phyloP scores from a whole-genome alignment of 2,888 invertebrate species.

The Anagyrus pseudococci region DNA sequence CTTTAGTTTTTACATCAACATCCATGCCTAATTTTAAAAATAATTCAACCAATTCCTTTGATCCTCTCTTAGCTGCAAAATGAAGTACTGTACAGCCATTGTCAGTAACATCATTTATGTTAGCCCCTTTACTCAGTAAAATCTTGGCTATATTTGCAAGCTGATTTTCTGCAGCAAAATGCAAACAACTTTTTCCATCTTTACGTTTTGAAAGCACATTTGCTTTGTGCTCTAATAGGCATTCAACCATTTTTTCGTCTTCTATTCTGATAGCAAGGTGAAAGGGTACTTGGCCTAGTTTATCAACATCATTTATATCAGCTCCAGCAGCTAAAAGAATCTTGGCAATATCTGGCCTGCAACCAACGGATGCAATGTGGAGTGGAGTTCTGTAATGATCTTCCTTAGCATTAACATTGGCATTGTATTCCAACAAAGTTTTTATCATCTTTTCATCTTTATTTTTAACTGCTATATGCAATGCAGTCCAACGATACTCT shows the following conservation, averaged over 20 bases:
- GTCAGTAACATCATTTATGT: slow-evolving; percentile 19
- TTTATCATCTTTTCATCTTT: slow-evolving; percentile 34
- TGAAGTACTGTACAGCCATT: slow-evolving; percentile 30
- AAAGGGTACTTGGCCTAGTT: slow-evolving; percentile 28
- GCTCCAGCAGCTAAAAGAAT: slow-evolving; percentile 33
- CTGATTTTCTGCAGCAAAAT: slow-evolving; percentile 34
- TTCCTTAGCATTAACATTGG: slow-evolving; percentile 33
- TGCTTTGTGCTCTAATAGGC: slow-evolving; percentile 25
- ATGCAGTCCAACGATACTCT: slow-evolving; percentile 31
- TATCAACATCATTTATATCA: slow-evolving; percentile 31
- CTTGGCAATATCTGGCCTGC: slow-evolving; percentile 26
- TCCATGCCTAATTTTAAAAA: slow-evolving; percentile 35
- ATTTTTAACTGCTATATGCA: slow-evolving; percentile 33
- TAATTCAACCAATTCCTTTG: slow-evolving; percentile 29
- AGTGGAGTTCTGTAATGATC: slow-evolving; percentile 29
- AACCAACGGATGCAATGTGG: slow-evolving; percentile 30
- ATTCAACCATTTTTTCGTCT: slow-evolving; percentile 34
- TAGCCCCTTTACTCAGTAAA: slow-evolving; percentile 23
- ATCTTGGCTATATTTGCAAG: slow-evolving; percentile 25
- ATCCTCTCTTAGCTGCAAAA: slow-evolving; percentile 32
- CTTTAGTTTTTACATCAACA: slow-evolving; percentile 27
- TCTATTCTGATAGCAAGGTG: slow-evolving; percentile 31
- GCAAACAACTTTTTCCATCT: slow-evolving; percentile 32
- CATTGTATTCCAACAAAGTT: slow-evolving; percentile 21
- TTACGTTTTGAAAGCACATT: slow-evolving; percentile 25